Base-by-base conservation (phyloP, 2,888 invertebrate genomes). In the Blastobasis lacticolella region DNA sequence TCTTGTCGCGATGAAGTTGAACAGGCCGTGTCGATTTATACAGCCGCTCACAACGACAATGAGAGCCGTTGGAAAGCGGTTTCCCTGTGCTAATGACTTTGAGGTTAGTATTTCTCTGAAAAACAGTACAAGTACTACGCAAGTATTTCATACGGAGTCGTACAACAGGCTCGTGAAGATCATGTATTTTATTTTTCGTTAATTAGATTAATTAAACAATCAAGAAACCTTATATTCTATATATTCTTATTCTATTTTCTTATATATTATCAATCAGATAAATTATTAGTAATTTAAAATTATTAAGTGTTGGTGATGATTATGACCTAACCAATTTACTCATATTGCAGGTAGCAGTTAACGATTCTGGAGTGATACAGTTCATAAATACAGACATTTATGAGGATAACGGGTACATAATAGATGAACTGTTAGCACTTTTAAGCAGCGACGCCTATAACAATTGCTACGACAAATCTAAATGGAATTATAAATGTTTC, bases 11-110 rank as follows among this genome's bases (percentile, higher is more conserved):
- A 73, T 89, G 58, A 89, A 90, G 57, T 73, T 92, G 4, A 88
- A 91, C 66, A 75, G 78, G 49, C 93, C 94, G 0, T 92, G 94
- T 4, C 88, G 93, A 52, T 81, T 95, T 49, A 83, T 90, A 46
- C 75, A 93, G 73, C 82, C 91, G 5, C 77, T 95, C 51, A 89
- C 90, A 51, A 89, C 90, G 10, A 92, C 90, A 59, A 92, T 92
- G 90, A 82, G 81, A 55, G 78, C 88, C 45, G 62, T 88, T 1
- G 92, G 92, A 0, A 91, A 91, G 60, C 72, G 92, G 53, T 58
- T 80, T 9, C 78, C 90, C 0, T 79, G 79, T 45, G 73, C 76
- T 10, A 73, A 78, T 38, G 83, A 89, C 43, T 92, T 88, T 67
- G 90, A 91, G 67, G 84, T 85, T 59, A 38, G 49, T 51, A 5